Conservation (phyloP, 2,888 invertebrate species). For the Pristionchus mayeri region DNA sequence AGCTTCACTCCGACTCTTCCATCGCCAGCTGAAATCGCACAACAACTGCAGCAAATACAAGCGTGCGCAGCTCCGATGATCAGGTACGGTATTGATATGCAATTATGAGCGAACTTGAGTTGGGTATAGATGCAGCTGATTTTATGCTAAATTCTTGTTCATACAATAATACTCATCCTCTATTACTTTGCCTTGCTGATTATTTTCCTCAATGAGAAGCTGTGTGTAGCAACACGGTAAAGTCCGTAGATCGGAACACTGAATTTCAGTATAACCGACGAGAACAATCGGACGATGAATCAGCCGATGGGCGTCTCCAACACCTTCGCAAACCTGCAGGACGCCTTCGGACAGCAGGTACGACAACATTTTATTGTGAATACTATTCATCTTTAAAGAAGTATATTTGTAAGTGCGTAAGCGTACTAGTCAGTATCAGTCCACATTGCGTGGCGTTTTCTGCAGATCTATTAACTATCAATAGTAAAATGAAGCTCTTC, state of each 20-base stretch:
- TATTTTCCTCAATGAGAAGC: too few relatives aligned
- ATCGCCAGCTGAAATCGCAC: constrained; percentile 23
- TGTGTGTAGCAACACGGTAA: too few relatives aligned
- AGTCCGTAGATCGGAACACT: too few relatives aligned
- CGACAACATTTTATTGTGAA: neutral
- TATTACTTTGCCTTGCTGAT: too few relatives aligned
- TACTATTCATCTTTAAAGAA: neutral
- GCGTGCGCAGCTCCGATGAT: constrained; percentile 40
- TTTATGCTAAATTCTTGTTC: too few relatives aligned
- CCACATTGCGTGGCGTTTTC: too few relatives aligned
- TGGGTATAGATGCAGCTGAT: neutral
- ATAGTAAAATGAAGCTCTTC: neutral
- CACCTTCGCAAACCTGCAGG: constrained; percentile 48
- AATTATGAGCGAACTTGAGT: neutral
- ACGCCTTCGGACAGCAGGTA: constrained; percentile 42
- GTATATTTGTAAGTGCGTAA: neutral
- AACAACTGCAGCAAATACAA: constrained; percentile 21
- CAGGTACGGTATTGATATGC: neutral
- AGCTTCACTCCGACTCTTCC: constrained; percentile 30
- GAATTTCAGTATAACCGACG: constrained; percentile 70
- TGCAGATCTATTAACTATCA: too few relatives aligned
- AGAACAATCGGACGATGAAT: constrained; percentile 66
- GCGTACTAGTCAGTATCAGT: too few relatives aligned
- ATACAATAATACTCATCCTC: too few relatives aligned
- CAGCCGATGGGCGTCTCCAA: constrained; percentile 46